Evolutionary conservation across 2,888 invertebrate genomes (phyloP).

Genomic region (Willowsia nigromaculata): DNA sequence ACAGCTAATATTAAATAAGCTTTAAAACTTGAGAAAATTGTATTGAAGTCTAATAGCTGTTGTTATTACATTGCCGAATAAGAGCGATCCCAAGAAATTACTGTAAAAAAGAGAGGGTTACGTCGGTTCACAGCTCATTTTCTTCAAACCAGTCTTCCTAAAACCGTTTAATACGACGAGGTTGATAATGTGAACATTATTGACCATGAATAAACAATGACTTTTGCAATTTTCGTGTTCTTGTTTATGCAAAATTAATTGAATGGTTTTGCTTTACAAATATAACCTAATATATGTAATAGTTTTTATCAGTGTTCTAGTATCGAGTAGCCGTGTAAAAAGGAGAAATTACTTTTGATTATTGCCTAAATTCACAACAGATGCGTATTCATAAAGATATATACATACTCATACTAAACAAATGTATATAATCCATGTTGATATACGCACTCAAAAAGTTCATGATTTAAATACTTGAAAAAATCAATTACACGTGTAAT

Average conservation of each 20-base stretch:
- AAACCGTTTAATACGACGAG: neutral
- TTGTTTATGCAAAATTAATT: neutral
- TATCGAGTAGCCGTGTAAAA: too few species aligned
- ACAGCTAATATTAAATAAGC: too few species aligned
- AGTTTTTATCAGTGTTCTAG: too few species aligned
- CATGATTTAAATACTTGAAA: neutral
- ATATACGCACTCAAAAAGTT: neutral
- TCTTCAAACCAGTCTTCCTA: neutral
- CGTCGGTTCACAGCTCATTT: neutral
- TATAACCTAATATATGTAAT: neutral
- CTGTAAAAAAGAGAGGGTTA: too few species aligned
- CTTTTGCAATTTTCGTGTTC: neutral
- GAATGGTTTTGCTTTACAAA: neutral
- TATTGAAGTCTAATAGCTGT: too few species aligned
- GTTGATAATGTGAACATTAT: conserved; percentile 5
- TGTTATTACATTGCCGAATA: too few species aligned
- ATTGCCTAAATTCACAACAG: conserved; percentile 2
- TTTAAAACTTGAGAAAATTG: too few species aligned
- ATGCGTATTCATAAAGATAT: neutral
- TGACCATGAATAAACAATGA: neutral
- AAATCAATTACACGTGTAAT: conserved; percentile 5
- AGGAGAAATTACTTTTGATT: conserved; percentile 5
- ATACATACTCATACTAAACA: neutral
- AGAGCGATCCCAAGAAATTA: too few species aligned
- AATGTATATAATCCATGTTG: neutral